A percentile compares a stretch with the other conserved stretches of the same genome.
Evolutionary conservation across 2,113 vertebrate species (phyloP).

Genomic region (Bungarus multicinctus): DNA sequence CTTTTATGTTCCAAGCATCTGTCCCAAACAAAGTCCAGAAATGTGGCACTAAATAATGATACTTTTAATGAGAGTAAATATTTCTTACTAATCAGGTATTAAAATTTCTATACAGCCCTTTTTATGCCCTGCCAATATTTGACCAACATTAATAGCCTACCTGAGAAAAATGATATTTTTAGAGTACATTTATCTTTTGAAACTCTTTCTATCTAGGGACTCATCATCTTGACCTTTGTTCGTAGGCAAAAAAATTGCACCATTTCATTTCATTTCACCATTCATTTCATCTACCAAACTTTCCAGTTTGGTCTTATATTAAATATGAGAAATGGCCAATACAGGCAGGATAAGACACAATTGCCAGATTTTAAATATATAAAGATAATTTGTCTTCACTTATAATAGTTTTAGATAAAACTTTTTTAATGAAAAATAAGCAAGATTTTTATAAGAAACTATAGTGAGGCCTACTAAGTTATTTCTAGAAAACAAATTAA

Average conservation of each 20-base stretch:
- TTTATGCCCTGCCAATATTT: background rate
- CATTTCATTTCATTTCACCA: background rate
- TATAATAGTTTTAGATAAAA: background rate
- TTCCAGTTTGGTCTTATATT: background rate
- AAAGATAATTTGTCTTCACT: background rate
- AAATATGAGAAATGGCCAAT: background rate
- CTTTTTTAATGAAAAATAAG: background rate
- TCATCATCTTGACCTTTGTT: background rate
- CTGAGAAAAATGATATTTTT: background rate
- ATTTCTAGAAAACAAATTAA: slow-evolving; percentile 13
- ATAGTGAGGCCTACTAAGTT: background rate
- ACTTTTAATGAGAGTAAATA: background rate
- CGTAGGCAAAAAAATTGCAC: background rate
- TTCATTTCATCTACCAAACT: background rate
- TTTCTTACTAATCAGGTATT: background rate
- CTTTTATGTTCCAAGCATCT: background rate
- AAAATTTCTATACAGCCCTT: background rate
- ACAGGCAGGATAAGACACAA: background rate
- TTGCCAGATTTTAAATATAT: background rate
- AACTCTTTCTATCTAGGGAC: background rate
- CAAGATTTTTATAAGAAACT: background rate
- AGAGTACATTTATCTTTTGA: background rate
- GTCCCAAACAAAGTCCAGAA: background rate
- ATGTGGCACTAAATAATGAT: background rate
- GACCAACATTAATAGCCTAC: background rate